Percentiles rank a stretch among this genome's conserved stretches.
Conservation (phyloP, 2,113 vertebrate species). For the Microcebus murinus region DNA sequence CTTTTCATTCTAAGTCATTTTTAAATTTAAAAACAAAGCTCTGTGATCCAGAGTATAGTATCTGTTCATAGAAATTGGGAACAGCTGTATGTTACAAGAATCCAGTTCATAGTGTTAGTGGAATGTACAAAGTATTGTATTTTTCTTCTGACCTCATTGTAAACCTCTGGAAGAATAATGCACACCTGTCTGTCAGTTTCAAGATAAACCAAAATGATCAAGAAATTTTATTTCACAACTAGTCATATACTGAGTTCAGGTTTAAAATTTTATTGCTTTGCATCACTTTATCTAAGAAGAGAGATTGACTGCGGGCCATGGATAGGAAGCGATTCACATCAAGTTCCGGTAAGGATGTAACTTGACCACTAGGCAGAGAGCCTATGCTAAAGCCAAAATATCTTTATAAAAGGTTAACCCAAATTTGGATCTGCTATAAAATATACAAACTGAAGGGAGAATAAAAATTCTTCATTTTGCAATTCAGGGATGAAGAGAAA, state of each 20-base stretch:
- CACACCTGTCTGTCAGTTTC: conserved; percentile 54
- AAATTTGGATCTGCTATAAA: conserved; percentile 46
- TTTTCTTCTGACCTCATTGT: conserved; percentile 38
- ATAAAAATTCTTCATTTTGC: conserved; percentile 12
- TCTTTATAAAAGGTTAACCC: conserved; percentile 28
- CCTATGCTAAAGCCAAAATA: not conserved
- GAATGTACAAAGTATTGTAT: not conserved
- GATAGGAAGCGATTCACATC: not conserved
- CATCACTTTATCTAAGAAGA: conserved; percentile 5
- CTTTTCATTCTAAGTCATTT: not conserved
- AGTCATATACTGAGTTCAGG: not conserved
- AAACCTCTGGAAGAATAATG: conserved; percentile 37
- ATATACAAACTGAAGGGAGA: not conserved
- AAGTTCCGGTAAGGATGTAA: not conserved
- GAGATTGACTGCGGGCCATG: not conserved
- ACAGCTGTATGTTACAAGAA: conserved; percentile 7
- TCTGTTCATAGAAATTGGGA: conserved; percentile 46
- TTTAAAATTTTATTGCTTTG: conserved; percentile 46
- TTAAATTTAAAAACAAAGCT: not conserved
- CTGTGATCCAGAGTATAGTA: not conserved
- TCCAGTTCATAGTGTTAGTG: not conserved
- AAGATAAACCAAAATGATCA: conserved; percentile 46
- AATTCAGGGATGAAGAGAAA: not conserved
- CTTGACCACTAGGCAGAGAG: not conserved
- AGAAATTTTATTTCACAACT: conserved; percentile 48